phyloP scores from a whole-genome alignment of 2,797 vertebrate species.

The Gadopsis marmoratus region DNA sequence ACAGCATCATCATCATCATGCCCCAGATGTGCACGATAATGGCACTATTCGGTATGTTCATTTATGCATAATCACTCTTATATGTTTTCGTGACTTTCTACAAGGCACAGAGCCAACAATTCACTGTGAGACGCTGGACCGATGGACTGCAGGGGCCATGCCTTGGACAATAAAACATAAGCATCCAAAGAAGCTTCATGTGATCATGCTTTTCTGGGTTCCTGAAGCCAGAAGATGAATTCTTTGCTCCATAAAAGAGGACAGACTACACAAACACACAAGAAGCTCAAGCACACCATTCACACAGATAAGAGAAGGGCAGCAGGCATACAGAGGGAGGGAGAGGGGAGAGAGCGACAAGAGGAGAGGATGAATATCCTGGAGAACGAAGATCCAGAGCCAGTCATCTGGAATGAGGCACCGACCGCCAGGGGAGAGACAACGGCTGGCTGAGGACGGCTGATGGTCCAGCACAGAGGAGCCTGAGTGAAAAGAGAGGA shows the following conservation, averaged over 20 bases:
- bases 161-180: conserved; percentile 19
- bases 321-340: background rate
- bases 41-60: conserved; percentile 22
- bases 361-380: conserved; percentile 8
- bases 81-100: conserved; percentile 23
- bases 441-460: background rate
- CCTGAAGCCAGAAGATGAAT: conserved; percentile 13
- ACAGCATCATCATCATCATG: conserved; percentile 10
- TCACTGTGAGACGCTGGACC: background rate
- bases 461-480: background rate
- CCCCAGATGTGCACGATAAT: conserved; percentile 24
- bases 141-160: conserved; percentile 29
- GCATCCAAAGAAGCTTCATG: conserved; percentile 22
- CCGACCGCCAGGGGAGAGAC: background rate
- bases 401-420: background rate
- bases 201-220: conserved; percentile 13
- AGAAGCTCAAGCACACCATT: background rate
- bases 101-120: conserved; percentile 8
- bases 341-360: background rate
- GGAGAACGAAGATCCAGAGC: background rate
- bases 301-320: background rate
- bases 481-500: background rate
- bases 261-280: conserved; percentile 1
- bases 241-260: background rate
- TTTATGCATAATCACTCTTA: conserved; percentile 33